These are phyloP conservation scores for Notarius quadriscutis DNA, from an alignment of 2,113 vertebrate genomes.

Conservation along the genomic window DNA sequence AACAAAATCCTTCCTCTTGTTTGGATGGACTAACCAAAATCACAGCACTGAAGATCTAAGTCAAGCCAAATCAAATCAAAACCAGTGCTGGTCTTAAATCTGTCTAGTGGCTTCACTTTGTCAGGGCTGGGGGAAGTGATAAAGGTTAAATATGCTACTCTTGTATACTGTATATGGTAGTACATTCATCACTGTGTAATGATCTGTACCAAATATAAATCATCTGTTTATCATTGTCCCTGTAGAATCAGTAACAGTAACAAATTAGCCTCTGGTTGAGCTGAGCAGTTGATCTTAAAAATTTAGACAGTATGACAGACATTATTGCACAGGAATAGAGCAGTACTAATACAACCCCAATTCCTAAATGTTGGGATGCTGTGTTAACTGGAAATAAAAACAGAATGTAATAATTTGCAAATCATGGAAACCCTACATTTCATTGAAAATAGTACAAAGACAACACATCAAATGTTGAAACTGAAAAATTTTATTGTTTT, in stretches of 20 bases:
- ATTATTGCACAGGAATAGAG: constrained; percentile 13
- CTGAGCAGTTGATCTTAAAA: background rate
- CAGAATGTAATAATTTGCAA: too few species aligned
- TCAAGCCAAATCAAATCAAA: background rate
- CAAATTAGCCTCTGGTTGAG: background rate
- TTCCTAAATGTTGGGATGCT: too few species aligned
- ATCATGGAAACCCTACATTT: too few species aligned
- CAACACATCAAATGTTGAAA: too few species aligned
- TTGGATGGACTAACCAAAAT: background rate
- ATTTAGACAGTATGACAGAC: background rate
- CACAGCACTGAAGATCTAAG: background rate
- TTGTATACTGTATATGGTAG: background rate
- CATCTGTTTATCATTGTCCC: background rate
- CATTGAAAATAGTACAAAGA: too few species aligned
- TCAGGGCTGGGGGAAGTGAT: background rate
- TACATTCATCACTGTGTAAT: constrained; percentile 3
- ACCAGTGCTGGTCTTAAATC: background rate
- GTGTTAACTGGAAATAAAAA: too few species aligned
- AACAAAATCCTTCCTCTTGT: background rate
- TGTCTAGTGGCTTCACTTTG: background rate
- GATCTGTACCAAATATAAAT: background rate
- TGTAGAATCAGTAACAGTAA: background rate
- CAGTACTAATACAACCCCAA: background rate
- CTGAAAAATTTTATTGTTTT: too few species aligned
- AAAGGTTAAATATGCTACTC: constrained; percentile 16